A percentile compares a stretch with the other conserved stretches of the same genome.
phyloP scores from a whole-genome alignment of 2,888 invertebrate genomes.

The Epinotia bilunana region DNA sequence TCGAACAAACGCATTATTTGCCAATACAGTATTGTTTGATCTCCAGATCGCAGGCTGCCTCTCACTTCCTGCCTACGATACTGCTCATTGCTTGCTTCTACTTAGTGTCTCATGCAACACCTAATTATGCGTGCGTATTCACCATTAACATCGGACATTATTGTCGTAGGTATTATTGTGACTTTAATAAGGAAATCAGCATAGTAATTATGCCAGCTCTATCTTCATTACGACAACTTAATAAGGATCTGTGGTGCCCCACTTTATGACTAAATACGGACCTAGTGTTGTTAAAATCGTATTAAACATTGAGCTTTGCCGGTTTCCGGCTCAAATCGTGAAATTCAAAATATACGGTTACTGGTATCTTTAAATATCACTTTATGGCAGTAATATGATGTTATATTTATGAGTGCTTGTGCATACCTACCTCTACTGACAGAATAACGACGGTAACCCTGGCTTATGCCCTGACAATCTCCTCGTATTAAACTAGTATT shows the following conservation, averaged over 20 bases:
- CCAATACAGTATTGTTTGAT: constrained; percentile 73
- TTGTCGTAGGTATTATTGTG: constrained; percentile 1
- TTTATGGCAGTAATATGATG: constrained; percentile 53
- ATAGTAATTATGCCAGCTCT: constrained; percentile 8
- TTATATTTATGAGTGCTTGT: constrained; percentile 47
- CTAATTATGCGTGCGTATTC: constrained; percentile 23
- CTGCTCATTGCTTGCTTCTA: constrained; percentile 51
- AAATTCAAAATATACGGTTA: constrained; percentile 70
- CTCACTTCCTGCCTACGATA: constrained; percentile 73
- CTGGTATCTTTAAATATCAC: constrained; percentile 54
- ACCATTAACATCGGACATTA: constrained; percentile 15
- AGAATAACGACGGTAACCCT: constrained; percentile 53
- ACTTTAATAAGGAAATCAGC: constrained; percentile 4
- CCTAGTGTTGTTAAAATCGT: constrained; percentile 1
- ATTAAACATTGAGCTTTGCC: constrained; percentile 23
- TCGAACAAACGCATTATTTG: constrained; percentile 69
- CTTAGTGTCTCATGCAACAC: constrained; percentile 36
- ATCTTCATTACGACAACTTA: not conserved
- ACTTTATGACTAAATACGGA: not conserved
- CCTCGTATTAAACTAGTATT: constrained; percentile 53
- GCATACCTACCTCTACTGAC: constrained; percentile 46
- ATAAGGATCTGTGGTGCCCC: constrained; percentile 3
- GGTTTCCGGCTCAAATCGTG: constrained; percentile 56
- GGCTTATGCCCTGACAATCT: constrained; percentile 58
- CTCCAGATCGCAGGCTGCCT: constrained; percentile 63